Evolutionary conservation across 2,797 vertebrate genomes (phyloP), one percentile per base, ranked within the genome.

Genomic region (Salarias fasciatus): DNA sequence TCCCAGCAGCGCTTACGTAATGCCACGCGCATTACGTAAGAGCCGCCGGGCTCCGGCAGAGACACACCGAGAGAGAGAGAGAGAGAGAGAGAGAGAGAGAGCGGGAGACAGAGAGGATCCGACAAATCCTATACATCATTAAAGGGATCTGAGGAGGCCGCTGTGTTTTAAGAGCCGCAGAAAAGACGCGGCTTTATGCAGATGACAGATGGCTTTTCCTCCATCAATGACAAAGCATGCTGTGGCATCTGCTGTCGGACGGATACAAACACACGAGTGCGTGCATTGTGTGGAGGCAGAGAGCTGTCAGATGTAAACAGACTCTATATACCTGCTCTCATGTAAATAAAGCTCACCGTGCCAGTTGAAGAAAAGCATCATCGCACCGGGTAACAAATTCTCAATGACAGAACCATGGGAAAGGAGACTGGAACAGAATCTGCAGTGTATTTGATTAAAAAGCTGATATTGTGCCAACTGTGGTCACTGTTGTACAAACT

Each of bases 61-160:
- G 49, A n/a, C n/a, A n/a, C n/a, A n/a, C n/a, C n/a, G n/a, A n/a
- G n/a, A n/a, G 53, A 50, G 9, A 36, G 8, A 11, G 36, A 65
- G 53, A 75, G 54, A n/a, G n/a, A n/a, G n/a, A n/a, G n/a, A n/a
- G n/a, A n/a, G n/a, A n/a, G n/a, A n/a, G n/a, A n/a, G n/a, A n/a
- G n/a, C n/a, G n/a, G n/a, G 46, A 64, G 53, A 58, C 50, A 63
- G 76, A 52, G 59, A 56, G 53, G 75, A 71, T 66, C 74, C 58
- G 55, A 45, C 64, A 77, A 86, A 84, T 84, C 64, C 72, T 47
- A 77, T 58, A 66, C 72, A 83, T 82, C 83, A 82, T 85, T 83
- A 86, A 77, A 74, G 28, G 35, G 68, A 67, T 77, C 42, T 53
- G 63, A 69, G 52, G 55, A 49, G 49, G 61, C 50, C 5, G 33